Evolutionary conservation across 2,113 vertebrate genomes (phyloP).

Genomic region (Cyanoramphus novaezelandiae): DNA sequence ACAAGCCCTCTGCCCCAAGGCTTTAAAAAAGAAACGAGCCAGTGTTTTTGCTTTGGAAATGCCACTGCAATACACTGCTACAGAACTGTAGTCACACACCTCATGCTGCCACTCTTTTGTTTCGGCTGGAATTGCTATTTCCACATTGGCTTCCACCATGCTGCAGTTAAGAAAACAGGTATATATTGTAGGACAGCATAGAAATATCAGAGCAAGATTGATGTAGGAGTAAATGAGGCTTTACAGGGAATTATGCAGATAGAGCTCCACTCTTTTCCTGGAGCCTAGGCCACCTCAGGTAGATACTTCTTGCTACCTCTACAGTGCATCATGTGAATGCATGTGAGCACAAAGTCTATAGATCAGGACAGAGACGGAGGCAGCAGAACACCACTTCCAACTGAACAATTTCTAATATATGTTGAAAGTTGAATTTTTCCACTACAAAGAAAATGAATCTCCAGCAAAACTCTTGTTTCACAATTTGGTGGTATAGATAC

Average conservation of each 20-base stretch:
- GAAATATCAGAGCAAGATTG: not conserved
- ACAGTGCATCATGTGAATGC: not conserved
- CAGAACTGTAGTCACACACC: not conserved
- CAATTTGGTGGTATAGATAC: not conserved
- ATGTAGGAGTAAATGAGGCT: not conserved
- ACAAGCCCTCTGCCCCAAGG: not conserved
- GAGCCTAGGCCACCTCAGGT: not conserved
- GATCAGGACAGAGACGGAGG: not conserved
- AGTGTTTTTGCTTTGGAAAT: not conserved
- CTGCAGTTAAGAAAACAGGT: not conserved
- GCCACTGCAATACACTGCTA: not conserved
- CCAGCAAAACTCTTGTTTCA: not conserved
- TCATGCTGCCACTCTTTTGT: not conserved
- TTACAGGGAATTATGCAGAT: not conserved
- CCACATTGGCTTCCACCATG: not conserved
- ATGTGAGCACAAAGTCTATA: accelerated
- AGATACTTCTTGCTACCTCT: not conserved
- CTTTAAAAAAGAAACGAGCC: not conserved
- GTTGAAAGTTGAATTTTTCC: not conserved
- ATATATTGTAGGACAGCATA: not conserved
- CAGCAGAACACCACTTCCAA: not conserved
- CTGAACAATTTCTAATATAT: not conserved
- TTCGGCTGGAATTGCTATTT: not conserved
- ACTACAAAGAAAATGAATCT: not conserved
- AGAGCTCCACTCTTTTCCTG: not conserved